Evolutionary conservation across 1,140 invertebrate genomes (phyloP), one percentile per base, ranked within the genome.

Genomic region (Heliconius eleuchia): DNA sequence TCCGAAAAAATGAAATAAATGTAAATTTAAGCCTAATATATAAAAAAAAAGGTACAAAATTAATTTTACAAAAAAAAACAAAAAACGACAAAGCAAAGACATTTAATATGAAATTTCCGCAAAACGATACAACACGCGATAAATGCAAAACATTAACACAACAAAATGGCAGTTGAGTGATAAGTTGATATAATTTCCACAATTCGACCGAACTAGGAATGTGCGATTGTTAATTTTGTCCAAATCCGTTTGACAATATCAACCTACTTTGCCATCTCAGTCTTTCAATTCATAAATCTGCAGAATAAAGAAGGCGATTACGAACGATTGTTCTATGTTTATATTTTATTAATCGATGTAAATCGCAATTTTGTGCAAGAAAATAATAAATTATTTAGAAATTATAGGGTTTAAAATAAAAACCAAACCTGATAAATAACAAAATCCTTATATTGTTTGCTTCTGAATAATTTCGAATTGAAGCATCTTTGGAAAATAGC

Each of bases 261-360:
- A 87, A 88, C 84, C 79, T 89, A 88, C 87, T 87, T 89, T 88
- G 87, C 86, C 87, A 87, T 86, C 82, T 92, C 91, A 92, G 91
- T 93, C 91, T 93, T 92, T 88, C 84, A 85, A 87, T 91, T 86
- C 81, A 83, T 86, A 83, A 83, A 89, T 86, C 84, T 87, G 23
- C 60, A 66, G 60, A 66, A 30, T 11, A 66, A 66, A 66, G 60
- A 27, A 5, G 60, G 60, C 60, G 60, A 66, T 66, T 66, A 30
- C 60, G 60, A 66, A 30, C 11, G 3, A 23, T 66, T 66, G 9
- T 23, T 23, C 2, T 30, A 23, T 23, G 57, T 55, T 55, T 57
- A 66, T 13, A 66, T 66, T 16, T 66, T 13, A 66, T 27, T 57
- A 57, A 18, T 66, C 60, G 27, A 66, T 66, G 23, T 23, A 11